Evolutionary conservation across 2,113 vertebrate genomes (phyloP).

Genomic region (Halichoerus grypus): DNA sequence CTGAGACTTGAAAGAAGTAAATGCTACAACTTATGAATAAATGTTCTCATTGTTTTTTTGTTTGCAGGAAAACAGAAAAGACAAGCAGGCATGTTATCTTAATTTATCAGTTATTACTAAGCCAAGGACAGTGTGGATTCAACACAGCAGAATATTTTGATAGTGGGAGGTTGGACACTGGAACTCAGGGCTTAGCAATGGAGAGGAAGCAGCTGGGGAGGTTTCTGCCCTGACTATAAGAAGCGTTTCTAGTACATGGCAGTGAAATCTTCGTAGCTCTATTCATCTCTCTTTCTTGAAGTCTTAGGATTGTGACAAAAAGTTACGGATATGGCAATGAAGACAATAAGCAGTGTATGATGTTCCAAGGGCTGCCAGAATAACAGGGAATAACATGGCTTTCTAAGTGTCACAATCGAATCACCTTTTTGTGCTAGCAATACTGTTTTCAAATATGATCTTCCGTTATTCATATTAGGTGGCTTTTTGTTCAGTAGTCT

Average conservation of each 20-base stretch:
- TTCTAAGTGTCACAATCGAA: not conserved
- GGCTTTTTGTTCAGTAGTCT: not conserved
- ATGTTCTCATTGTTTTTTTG: not conserved
- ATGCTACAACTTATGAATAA: not conserved
- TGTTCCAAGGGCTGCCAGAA: not conserved
- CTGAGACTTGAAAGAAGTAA: not conserved
- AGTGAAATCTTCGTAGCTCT: not conserved
- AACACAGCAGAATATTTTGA: not conserved
- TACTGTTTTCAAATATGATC: not conserved
- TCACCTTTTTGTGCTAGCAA: not conserved
- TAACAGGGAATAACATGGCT: not conserved
- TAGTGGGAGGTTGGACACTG: too few species aligned
- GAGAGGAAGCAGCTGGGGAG: not conserved
- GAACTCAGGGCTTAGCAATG: not conserved
- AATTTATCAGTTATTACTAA: not conserved
- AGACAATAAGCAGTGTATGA: not conserved
- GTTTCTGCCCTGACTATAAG: not conserved
- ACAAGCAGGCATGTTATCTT: slow-evolving; percentile 22
- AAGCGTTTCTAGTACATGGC: not conserved
- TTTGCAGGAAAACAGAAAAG: slow-evolving; percentile 2
- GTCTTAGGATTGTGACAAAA: not conserved
- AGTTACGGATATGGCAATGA: not conserved
- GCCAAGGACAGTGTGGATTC: not conserved
- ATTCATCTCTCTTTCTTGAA: not conserved
- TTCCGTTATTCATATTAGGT: slow-evolving; percentile 7